Evolutionary conservation across 92 coral and sea anemone genomes (phyloP).

Genomic region (Bergia puertoricense): DNA sequence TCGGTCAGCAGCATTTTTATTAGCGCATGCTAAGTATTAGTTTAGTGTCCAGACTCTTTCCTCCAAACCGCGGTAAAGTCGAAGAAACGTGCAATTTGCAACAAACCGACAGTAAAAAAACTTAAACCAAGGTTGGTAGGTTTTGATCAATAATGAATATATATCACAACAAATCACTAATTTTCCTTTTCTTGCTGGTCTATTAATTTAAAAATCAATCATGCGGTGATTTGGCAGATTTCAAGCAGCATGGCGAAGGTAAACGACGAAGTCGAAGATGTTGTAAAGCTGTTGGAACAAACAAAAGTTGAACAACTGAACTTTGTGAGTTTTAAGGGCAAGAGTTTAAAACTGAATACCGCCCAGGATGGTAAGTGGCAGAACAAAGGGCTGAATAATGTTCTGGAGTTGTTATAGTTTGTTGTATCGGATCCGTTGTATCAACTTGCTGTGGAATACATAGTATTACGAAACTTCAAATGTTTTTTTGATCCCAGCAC

Average conservation of each 20-base stretch:
- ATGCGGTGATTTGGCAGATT: background rate
- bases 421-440: background rate
- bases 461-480: too few relatives aligned
- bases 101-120: background rate
- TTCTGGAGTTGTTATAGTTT: background rate
- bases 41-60: slow-evolving; percentile 16
- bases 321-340: slow-evolving; percentile 84
- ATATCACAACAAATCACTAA: background rate
- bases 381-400: background rate
- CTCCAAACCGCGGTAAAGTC: slow-evolving; percentile 9
- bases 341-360: slow-evolving; percentile 80
- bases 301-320: slow-evolving; percentile 88
- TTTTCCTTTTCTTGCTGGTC: background rate
- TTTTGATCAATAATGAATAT: background rate
- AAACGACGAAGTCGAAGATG: slow-evolving; percentile 73
- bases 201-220: background rate
- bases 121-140: background rate
- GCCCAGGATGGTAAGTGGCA: slow-evolving; percentile 83
- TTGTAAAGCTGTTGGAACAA: slow-evolving; percentile 76
- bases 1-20: slow-evolving; percentile 8
- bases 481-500: too few relatives aligned
- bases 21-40: slow-evolving; percentile 1
- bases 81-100: slow-evolving; percentile 27
- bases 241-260: slow-evolving; percentile 47
- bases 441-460: too few relatives aligned